Evolutionary conservation across 2,888 invertebrate species (phyloP).

Genomic region (Philonicus albiceps): DNA sequence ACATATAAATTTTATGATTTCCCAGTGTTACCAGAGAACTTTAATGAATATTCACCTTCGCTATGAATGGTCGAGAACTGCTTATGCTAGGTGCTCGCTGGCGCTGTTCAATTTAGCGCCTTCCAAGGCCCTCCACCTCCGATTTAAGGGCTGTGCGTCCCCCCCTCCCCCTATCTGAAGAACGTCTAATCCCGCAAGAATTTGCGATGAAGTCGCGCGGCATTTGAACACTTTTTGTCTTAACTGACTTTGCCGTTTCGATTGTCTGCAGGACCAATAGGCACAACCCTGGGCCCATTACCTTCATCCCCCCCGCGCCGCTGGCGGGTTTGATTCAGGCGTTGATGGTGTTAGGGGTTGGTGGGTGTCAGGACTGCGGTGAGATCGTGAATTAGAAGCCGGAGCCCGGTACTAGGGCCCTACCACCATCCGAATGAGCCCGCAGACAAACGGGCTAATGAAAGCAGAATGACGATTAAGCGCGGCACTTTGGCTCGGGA

Average conservation of each 20-base stretch:
- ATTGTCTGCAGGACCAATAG: neutral
- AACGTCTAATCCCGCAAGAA: conserved; percentile 1
- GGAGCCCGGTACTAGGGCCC: neutral
- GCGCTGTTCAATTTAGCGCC: conserved; percentile 22
- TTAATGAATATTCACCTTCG: conserved; percentile 44
- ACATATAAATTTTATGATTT: conserved; percentile 46
- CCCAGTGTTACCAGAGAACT: conserved; percentile 43
- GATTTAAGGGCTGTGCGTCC: neutral
- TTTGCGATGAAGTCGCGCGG: neutral
- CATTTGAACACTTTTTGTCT: conserved; percentile 5
- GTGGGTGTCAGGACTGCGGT: neutral
- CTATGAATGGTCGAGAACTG: conserved; percentile 26
- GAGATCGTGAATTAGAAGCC: neutral
- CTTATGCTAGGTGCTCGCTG: conserved; percentile 10
- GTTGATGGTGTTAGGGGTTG: neutral
- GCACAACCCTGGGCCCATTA: neutral
- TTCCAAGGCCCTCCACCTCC: neutral
- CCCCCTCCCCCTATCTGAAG: neutral
- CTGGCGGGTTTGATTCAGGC: no score
- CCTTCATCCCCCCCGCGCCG: no score
- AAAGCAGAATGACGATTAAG: conserved; percentile 12
- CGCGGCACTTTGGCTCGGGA: neutral
- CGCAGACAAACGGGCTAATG: neutral
- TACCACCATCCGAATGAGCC: neutral
- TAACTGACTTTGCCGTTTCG: conserved; percentile 8